Evolutionary conservation across 1,140 invertebrate species (phyloP), one percentile per base, ranked within the genome.

Genomic region (Pomacea maculata): DNA sequence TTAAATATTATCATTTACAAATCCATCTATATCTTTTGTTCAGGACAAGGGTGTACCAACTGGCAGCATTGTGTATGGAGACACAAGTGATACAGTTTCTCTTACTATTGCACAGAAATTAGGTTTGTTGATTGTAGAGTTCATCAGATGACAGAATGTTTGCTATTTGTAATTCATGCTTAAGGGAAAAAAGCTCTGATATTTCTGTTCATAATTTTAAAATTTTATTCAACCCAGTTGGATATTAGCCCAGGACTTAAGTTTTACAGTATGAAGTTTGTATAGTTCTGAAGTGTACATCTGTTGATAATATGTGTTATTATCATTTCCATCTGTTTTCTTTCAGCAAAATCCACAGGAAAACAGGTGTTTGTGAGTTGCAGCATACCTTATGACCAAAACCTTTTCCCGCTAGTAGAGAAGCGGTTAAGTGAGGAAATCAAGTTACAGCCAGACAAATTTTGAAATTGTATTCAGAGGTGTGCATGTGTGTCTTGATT

Each of bases 291-390:
- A 29, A 25, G 25, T 25, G 25, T 25, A 25, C 25, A 70, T 29
- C 21, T 29, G 11, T 29, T 70, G 21, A 15, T 70, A 21, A 14
- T 15, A 29, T 21, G 12, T 1, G 21, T 70, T 70, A 0, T 45
- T 11, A 70, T 14, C 3, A 70, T 70, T 25, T 21, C 79, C 19
- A 52, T 78, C 55, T 78, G 75, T 75, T 70, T 76, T 63, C 54
- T 80, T 83, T 45, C 82, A 88, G 87, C 87, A 1, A 87, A 88
- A 80, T 85, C 83, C 68, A 85, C 84, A 61, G 83, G 85, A 21
- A 87, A 87, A 72, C 87, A 88, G 80, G 87, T 88, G 54, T 88
- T 87, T 86, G 86, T 88, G 57, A 86, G 86, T 70, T 84, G 84
- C 65, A 83, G 83, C 64, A 55, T 87, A 57, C 57, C 78, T 9